Conservation (phyloP, 2,113 vertebrate species). For the Urocynchramus pylzowi region DNA sequence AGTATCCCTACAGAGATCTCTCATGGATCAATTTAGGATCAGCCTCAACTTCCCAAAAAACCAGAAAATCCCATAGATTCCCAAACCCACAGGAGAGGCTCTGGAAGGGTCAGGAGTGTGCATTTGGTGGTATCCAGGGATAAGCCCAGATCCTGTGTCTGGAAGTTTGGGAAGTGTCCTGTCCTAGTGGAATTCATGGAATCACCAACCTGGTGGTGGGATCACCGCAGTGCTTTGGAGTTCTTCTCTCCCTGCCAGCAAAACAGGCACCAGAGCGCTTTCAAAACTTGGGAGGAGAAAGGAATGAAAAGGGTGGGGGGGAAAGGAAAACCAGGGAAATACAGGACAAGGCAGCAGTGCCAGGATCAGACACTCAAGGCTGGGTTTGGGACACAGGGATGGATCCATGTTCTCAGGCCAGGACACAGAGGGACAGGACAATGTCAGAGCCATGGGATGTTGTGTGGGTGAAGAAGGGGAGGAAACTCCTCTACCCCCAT, state of each 20-base stretch:
- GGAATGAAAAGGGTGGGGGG: accelerated
- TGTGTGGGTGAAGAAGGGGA: not conserved
- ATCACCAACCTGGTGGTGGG: not conserved
- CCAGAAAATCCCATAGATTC: not conserved
- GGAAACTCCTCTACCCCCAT: not conserved
- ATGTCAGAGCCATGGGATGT: accelerated
- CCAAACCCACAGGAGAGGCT: not conserved
- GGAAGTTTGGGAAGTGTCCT: not conserved
- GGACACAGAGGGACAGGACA: not conserved
- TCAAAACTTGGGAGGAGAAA: not conserved
- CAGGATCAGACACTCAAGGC: not conserved
- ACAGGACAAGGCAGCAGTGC: accelerated
- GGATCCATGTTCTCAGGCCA: not conserved
- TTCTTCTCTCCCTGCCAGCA: not conserved
- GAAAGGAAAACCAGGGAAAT: not conserved
- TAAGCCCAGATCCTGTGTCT: not conserved
- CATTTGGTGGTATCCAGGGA: not conserved
- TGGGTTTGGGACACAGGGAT: not conserved
- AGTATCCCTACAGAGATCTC: not conserved
- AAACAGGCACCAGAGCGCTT: not conserved
- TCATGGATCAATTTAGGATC: not conserved
- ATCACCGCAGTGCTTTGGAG: accelerated
- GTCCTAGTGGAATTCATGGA: not conserved
- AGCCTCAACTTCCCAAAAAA: not conserved
- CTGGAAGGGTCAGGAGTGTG: not conserved